A percentile compares a stretch with the other conserved stretches of the same genome.
Evolutionary conservation across 2,113 vertebrate genomes (phyloP).

Genomic region (Oryzias woworae): DNA sequence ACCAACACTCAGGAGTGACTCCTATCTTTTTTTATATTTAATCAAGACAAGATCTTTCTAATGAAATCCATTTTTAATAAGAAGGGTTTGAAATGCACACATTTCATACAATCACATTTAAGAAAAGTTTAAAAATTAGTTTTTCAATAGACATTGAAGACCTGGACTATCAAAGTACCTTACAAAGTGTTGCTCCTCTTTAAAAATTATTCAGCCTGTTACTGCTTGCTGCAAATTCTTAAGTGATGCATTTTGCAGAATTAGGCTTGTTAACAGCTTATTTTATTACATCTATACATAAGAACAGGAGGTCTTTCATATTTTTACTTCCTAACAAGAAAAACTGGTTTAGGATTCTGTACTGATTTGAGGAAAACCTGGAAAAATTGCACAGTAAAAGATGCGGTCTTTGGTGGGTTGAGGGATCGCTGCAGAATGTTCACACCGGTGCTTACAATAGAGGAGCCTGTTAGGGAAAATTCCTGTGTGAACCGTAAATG

Average conservation of each 20-base stretch:
- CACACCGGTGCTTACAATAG: constrained; percentile 28
- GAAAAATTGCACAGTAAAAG: background rate
- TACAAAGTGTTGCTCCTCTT: background rate
- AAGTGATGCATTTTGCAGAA: constrained; percentile 35
- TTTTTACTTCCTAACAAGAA: background rate
- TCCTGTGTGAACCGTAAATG: constrained; percentile 79
- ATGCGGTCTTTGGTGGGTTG: background rate
- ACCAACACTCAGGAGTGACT: constrained; percentile 15
- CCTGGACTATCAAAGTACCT: background rate
- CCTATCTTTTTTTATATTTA: background rate
- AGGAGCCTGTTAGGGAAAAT: constrained; percentile 70
- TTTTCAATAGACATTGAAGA: constrained; percentile 3
- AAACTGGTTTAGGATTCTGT: background rate
- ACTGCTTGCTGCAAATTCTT: constrained; percentile 1
- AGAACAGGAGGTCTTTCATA: background rate
- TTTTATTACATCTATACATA: background rate
- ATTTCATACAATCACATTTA: constrained; percentile 26
- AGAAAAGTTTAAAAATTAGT: constrained; percentile 18
- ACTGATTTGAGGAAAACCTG: background rate
- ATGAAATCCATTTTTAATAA: background rate
- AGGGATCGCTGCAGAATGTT: background rate
- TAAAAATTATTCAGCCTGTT: background rate
- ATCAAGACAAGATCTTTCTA: background rate
- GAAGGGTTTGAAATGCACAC: background rate
- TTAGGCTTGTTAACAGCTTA: too few relatives aligned